These are phyloP conservation scores for Enteromius argenteus DNA, from an alignment of 2,797 vertebrate genomes.

Conservation along the genomic window DNA sequence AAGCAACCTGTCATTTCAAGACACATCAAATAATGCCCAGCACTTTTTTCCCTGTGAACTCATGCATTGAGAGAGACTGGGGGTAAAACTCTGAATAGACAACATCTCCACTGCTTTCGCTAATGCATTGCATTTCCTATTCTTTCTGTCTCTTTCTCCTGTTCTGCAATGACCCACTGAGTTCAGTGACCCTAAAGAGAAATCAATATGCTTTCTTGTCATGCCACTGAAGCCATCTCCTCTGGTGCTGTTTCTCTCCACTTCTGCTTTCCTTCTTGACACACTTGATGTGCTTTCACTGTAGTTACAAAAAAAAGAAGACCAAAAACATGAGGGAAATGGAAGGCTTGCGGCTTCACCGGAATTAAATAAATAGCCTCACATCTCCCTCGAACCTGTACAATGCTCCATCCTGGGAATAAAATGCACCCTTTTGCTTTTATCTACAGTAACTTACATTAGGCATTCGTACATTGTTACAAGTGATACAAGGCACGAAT, in stretches of 20 bases:
- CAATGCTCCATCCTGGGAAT: neutral
- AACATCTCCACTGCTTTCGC: neutral
- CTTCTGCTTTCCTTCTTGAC: slow-evolving; percentile 43
- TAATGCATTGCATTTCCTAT: slow-evolving; percentile 20
- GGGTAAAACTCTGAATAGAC: slow-evolving; percentile 39
- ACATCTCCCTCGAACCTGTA: neutral
- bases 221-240: slow-evolving; percentile 53
- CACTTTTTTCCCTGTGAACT: slow-evolving; percentile 37
- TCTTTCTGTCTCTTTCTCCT: slow-evolving; percentile 23
- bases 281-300: slow-evolving; percentile 52
- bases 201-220: slow-evolving; percentile 66
- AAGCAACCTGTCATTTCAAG: slow-evolving; percentile 53
- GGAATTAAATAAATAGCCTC: slow-evolving; percentile 44
- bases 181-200: slow-evolving; percentile 63
- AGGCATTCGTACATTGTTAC: neutral
- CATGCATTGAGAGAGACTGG: slow-evolving; percentile 50
- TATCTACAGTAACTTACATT: slow-evolving; percentile 4
- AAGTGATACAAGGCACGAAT: neutral
- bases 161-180: slow-evolving; percentile 44
- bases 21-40: slow-evolving; percentile 38
- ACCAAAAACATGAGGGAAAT: slow-evolving; percentile 33
- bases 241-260: slow-evolving; percentile 45
- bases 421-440: slow-evolving; percentile 10
- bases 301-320: slow-evolving; percentile 10
- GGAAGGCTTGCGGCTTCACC: slow-evolving; percentile 28